phyloP scores from a whole-genome alignment of 1,140 invertebrate species.

The Rhynchophorus ferrugineus region DNA sequence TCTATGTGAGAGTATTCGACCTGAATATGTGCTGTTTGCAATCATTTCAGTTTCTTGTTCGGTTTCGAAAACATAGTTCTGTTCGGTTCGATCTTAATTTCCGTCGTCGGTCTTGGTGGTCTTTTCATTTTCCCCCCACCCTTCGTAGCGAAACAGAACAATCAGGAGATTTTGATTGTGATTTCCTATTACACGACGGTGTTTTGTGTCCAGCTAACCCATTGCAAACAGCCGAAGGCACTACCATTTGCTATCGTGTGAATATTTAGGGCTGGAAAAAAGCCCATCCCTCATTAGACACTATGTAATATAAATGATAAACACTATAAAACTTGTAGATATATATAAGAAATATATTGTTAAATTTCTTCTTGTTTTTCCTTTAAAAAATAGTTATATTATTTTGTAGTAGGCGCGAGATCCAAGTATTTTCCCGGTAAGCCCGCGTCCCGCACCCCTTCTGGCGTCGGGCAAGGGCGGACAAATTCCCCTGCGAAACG shows the following conservation, averaged over 20 bases:
- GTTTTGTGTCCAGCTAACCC: neutral
- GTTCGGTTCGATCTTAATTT: no score
- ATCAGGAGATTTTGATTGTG: no score
- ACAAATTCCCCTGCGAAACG: no score
- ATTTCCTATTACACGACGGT: no score
- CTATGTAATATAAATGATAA: constrained; percentile 31
- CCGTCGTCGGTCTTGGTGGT: no score
- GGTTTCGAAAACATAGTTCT: no score
- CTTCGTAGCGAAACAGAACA: no score
- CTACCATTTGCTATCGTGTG: neutral
- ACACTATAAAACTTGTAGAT: constrained; percentile 38
- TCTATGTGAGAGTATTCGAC: constrained; percentile 1
- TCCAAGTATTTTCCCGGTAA: constrained; percentile 15
- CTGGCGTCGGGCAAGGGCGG: no score
- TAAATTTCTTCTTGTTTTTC: constrained; percentile 36
- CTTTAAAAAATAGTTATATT: constrained; percentile 26
- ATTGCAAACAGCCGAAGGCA: neutral
- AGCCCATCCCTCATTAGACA: constrained; percentile 28
- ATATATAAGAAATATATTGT: constrained; percentile 39
- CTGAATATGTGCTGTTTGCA: constrained; percentile 1
- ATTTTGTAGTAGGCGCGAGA: constrained; percentile 19
- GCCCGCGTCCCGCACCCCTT: no score
- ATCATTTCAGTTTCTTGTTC: neutral
- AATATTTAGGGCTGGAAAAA: constrained; percentile 23
- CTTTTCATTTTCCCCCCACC: no score